Evolutionary conservation across 1,140 invertebrate genomes (phyloP).

Genomic region (Papilio helenus): DNA sequence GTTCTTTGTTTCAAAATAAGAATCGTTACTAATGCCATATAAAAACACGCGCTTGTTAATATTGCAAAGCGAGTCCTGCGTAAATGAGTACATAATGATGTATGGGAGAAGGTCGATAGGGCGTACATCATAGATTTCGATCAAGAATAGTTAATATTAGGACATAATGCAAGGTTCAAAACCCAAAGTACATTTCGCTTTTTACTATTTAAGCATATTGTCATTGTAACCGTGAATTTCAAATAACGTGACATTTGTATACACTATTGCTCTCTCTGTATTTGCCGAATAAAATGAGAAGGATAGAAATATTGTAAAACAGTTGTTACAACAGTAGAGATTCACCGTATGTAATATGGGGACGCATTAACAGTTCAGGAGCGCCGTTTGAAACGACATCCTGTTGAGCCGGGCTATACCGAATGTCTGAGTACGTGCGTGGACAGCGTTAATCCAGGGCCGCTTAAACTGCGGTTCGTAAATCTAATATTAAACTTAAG

Average conservation of each 20-base stretch:
- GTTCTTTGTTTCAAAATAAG: too few species aligned
- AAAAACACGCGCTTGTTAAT: too few species aligned
- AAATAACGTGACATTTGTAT: neutral
- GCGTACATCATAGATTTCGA: neutral
- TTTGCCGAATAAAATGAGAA: neutral
- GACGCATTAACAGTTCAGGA: constrained; percentile 20
- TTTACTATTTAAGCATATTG: neutral
- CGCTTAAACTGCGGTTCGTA: neutral
- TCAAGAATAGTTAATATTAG: too few species aligned
- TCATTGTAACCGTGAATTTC: neutral
- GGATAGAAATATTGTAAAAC: neutral
- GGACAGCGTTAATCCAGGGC: constrained; percentile 11
- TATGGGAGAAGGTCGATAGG: neutral
- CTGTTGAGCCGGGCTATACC: constrained; percentile 1
- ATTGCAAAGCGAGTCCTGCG: too few species aligned
- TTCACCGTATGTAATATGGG: too few species aligned
- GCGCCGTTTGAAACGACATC: constrained; percentile 29
- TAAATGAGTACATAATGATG: too few species aligned
- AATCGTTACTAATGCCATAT: neutral
- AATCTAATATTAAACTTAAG: neutral
- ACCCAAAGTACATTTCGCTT: neutral
- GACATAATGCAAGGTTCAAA: neutral
- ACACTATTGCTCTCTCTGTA: neutral
- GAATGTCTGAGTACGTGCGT: constrained; percentile 25
- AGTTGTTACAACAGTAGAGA: neutral